These are phyloP conservation scores for Emberiza fucata DNA, from an alignment of 2,113 vertebrate species.

Conservation along the genomic window DNA sequence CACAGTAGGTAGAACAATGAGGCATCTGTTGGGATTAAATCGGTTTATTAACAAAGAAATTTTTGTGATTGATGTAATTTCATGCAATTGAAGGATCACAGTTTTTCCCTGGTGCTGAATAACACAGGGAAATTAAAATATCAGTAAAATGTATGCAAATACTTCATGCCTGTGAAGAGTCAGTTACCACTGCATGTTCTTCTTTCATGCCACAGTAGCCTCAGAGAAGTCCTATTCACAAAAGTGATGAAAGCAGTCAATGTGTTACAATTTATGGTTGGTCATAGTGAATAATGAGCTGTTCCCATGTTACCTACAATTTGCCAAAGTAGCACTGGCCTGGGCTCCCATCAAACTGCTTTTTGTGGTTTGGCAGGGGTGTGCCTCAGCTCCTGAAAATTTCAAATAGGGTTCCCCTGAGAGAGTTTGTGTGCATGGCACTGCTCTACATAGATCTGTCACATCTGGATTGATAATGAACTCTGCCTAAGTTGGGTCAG, in stretches of 20 bases:
- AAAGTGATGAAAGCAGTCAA: background rate
- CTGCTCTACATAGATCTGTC: background rate
- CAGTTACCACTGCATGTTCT: background rate
- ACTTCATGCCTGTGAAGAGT: background rate
- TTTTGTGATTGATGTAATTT: background rate
- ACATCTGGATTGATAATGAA: background rate
- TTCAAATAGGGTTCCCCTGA: background rate
- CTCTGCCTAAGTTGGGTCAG: background rate
- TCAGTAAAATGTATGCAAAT: background rate
- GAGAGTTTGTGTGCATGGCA: background rate
- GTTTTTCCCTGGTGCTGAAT: background rate
- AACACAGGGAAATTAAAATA: background rate
- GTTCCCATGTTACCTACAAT: background rate
- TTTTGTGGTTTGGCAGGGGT: background rate
- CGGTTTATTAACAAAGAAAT: background rate
- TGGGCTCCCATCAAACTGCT: background rate
- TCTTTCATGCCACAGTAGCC: background rate
- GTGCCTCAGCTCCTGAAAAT: background rate
- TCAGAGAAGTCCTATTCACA: background rate
- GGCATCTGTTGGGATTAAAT: background rate
- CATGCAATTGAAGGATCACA: background rate
- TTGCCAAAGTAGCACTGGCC: background rate
- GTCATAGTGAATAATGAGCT: background rate
- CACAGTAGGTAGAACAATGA: background rate
- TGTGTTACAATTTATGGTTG: background rate